phyloP scores from a whole-genome alignment of 1,140 invertebrate genomes.

The Drosophila serrata region DNA sequence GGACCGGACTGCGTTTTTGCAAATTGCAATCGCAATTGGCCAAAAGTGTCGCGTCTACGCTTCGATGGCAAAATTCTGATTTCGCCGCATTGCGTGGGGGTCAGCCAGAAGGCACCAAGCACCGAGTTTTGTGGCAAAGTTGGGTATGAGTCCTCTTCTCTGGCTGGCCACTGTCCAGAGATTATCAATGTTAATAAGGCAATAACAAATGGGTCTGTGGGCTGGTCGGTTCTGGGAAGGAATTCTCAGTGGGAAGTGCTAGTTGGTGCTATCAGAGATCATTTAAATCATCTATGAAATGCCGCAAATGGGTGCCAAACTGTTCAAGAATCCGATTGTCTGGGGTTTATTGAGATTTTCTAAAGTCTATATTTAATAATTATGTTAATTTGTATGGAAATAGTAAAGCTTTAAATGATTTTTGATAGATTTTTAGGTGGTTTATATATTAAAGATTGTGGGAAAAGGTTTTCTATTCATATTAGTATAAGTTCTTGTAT shows the following conservation, averaged over 20 bases:
- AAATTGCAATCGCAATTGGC: constrained; percentile 57
- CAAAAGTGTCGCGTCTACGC: constrained; percentile 77
- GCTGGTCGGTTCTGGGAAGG: constrained; percentile 38
- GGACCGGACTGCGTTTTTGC: neutral
- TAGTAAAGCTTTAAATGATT: too few species aligned
- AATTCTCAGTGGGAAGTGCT: constrained; percentile 40
- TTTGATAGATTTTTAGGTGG: too few species aligned
- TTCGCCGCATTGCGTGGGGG: constrained; percentile 55
- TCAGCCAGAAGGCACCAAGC: constrained; percentile 31
- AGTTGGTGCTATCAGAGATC: constrained; percentile 52
- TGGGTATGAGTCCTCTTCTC: constrained; percentile 16
- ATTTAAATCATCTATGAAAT: constrained; percentile 71
- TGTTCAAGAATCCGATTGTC: neutral
- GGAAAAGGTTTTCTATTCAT: neutral
- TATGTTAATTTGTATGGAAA: neutral
- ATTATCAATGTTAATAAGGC: constrained; percentile 81
- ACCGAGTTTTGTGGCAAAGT: neutral
- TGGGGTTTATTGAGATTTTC: neutral
- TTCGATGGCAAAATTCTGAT: constrained; percentile 59
- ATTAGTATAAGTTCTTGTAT: neutral
- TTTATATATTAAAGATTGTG: neutral
- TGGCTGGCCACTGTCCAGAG: constrained; percentile 74
- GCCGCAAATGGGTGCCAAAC: constrained; percentile 40
- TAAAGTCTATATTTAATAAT: neutral
- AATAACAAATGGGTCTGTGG: constrained; percentile 61